A percentile compares a stretch with the other conserved stretches of the same genome.
Evolutionary conservation across 2,888 invertebrate genomes (phyloP).

Genomic region (Lasioglossum calceatum): DNA sequence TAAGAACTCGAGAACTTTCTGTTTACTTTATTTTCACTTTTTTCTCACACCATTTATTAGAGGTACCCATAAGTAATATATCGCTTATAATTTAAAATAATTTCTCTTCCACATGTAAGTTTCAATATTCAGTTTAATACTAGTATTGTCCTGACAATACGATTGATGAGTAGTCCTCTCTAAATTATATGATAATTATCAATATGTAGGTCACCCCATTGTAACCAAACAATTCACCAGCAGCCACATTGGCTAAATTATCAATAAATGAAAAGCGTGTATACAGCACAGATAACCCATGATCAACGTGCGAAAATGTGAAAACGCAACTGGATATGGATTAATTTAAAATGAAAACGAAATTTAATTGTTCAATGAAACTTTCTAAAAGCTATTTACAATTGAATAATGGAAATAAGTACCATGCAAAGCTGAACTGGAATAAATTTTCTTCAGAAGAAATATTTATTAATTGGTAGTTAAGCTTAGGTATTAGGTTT

Average conservation of each 20-base stretch:
- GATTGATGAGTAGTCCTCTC: not conserved
- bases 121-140: not conserved
- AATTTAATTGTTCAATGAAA: not conserved
- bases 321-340: not conserved
- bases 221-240: not conserved
- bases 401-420: not conserved
- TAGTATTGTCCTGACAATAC: not conserved
- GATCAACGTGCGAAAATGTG: not conserved
- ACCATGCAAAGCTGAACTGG: not conserved
- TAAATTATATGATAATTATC: not conserved
- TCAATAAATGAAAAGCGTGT: not conserved
- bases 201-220: not conserved
- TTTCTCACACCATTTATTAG: no score
- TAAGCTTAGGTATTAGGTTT: no score
- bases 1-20: no score
- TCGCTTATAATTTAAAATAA: no score
- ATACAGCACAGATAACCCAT: not conserved
- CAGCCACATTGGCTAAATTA: not conserved
- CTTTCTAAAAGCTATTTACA: not conserved
- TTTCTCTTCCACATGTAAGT: no score
- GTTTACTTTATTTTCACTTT: not conserved
- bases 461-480: not conserved
- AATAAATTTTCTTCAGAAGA: no score
- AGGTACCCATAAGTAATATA: no score
- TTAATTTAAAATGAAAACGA: not conserved